phyloP scores from a whole-genome alignment of 1,140 invertebrate species.

The Drosophila busckii region DNA sequence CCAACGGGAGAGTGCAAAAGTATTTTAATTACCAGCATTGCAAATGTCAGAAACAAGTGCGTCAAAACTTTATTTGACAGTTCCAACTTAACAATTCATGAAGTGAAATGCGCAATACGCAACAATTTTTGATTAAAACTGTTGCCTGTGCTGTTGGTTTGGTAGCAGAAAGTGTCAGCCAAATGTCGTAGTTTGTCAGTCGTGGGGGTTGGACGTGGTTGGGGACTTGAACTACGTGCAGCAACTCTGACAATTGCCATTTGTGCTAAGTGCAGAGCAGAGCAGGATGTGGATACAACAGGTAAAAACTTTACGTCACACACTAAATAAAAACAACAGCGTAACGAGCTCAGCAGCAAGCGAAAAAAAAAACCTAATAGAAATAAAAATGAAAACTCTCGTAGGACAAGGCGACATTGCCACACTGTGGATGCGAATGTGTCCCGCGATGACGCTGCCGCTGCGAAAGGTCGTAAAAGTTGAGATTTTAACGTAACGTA shows the following conservation, averaged over 20 bases:
- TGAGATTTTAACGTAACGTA: conserved; percentile 74
- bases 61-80: conserved; percentile 75
- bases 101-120: conserved; percentile 33
- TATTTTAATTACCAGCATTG: conserved; percentile 71
- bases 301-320: conserved; percentile 28
- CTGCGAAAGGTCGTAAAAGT: conserved; percentile 78
- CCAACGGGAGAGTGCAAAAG: conserved; percentile 52
- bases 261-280: conserved; percentile 37
- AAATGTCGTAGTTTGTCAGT: conserved; percentile 28
- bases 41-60: conserved; percentile 43
- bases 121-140: conserved; percentile 76
- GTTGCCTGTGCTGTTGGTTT: conserved; percentile 34
- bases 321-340: not conserved
- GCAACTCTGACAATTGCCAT: conserved; percentile 45
- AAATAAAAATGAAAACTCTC: conserved; percentile 5
- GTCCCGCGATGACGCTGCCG: conserved; percentile 27
- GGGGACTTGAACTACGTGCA: conserved; percentile 8
- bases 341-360: no score
- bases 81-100: conserved; percentile 73
- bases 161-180: conserved; percentile 24
- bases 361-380: not conserved
- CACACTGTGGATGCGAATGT: conserved; percentile 2
- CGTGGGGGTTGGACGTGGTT: not conserved
- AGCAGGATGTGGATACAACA: conserved; percentile 14
- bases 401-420: conserved; percentile 1